Evolutionary conservation across 64 coral and sea anemone species (phyloP), one percentile per base, ranked within the genome.

Genomic region (Dendrophyllia cribrosa): DNA sequence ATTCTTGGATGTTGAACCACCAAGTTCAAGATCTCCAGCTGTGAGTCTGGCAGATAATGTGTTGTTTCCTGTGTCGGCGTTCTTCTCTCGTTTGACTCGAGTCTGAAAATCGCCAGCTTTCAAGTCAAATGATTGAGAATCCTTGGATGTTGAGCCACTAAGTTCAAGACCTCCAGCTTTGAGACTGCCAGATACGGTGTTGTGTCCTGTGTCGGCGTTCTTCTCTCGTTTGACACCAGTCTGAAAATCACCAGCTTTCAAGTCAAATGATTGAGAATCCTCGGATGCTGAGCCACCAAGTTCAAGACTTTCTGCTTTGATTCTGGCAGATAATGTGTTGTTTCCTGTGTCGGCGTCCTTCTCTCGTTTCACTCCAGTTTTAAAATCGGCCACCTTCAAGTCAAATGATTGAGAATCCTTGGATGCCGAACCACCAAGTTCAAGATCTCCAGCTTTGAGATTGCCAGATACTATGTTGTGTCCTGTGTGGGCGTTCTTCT

Each of bases 151-250:
- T 61, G 53, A 88, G 19, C 11, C 55, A 60, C 9, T 69, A 22
- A 89, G 16, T 66, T 65, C 19, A 47, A 78, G 1, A 65, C 78
- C 74, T 23, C 56, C 74, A 14, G 10, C 34, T 64, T 78, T 43
- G 13, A 89, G 0, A 16, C 46, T 89, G 9, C 21, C 74, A 9
- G 56, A 45, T 48, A 59, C 45, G 2, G 58, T 89, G 8, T 60
- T 76, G 1, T 89, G 4, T 1, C 67, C 64, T 70, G 61, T 86
- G 6, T 34, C 19, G 0, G 44, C 9, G 49, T 87, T 43, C 20
- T 53, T 83, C 64, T 83, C 80, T 83, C 9, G 58, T 5, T 63
- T 83, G 0, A 83, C 64, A 65, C 64, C 58, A 83, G 80, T 66
- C 46, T 83, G 16, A 23, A 83, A 14, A 65, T 83, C 59, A 47